phyloP scores from a whole-genome alignment of 2,797 vertebrate species.

The Hoplostethus atlanticus region DNA sequence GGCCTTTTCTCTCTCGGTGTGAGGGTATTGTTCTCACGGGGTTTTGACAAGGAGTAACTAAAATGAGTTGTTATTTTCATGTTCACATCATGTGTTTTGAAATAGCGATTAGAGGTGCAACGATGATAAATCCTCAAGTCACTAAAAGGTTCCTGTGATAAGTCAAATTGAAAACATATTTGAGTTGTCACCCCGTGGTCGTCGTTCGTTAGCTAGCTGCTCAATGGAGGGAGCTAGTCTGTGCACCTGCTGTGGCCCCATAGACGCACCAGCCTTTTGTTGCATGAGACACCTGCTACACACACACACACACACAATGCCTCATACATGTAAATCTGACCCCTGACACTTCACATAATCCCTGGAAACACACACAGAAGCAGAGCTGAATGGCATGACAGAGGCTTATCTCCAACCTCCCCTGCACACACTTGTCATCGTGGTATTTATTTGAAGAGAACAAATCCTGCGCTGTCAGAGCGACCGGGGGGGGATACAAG shows the following conservation, averaged over 20 bases:
- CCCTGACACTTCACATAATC: constrained; percentile 1
- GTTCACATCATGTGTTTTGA: constrained; percentile 41
- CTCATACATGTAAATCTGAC: constrained; percentile 3
- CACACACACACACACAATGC: constrained; percentile 1
- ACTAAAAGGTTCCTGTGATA: constrained; percentile 51
- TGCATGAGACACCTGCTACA: neutral
- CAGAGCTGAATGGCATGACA: neutral
- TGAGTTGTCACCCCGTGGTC: constrained; percentile 10
- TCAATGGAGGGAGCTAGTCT: constrained; percentile 47
- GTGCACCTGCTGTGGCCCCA: neutral
- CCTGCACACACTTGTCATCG: constrained; percentile 4
- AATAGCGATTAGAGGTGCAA: constrained; percentile 22
- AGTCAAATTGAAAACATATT: constrained; percentile 47
- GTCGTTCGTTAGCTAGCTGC: constrained; percentile 17
- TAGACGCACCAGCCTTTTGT: constrained; percentile 13
- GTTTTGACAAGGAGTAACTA: constrained; percentile 52
- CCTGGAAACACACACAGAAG: neutral
- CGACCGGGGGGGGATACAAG: neutral
- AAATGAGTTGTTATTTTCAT: constrained; percentile 41
- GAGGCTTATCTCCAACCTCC: constrained; percentile 6
- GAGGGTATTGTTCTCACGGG: constrained; percentile 20
- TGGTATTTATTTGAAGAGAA: neutral
- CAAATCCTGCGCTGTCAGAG: neutral
- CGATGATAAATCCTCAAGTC: constrained; percentile 52
- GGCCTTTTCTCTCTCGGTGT: constrained; percentile 27